Percentiles rank a stretch among this genome's conserved stretches.
Conservation (phyloP, 1,140 invertebrate species). For the Drosophila guanche region DNA sequence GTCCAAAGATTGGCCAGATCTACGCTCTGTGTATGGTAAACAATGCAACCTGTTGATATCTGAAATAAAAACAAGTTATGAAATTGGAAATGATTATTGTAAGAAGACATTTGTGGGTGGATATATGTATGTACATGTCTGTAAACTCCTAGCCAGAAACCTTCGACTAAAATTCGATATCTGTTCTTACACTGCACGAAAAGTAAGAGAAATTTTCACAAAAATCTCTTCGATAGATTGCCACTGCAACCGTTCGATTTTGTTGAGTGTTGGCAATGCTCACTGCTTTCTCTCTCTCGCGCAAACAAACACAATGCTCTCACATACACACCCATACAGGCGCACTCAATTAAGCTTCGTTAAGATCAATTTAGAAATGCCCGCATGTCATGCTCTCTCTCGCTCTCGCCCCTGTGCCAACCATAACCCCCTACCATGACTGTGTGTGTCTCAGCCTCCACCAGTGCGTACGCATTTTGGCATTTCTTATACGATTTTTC, state of each 20-base stretch:
- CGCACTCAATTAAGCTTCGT: slow-evolving; percentile 82
- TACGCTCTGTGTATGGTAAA: slow-evolving; percentile 26
- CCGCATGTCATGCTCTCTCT: slow-evolving; percentile 70
- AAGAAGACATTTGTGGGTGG: not conserved
- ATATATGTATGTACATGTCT: not conserved
- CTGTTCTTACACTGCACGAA: slow-evolving; percentile 1
- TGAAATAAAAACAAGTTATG: slow-evolving; percentile 49
- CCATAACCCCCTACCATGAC: slow-evolving; percentile 8
- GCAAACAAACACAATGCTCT: slow-evolving; percentile 27
- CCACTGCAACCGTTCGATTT: slow-evolving; percentile 13
- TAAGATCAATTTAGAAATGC: slow-evolving; percentile 83
- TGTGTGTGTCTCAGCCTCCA: slow-evolving; percentile 36
- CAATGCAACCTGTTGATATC: slow-evolving; percentile 50
- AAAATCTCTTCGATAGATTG: not conserved
- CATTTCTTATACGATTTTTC: slow-evolving; percentile 35
- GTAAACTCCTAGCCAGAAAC: not conserved
- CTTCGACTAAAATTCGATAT: not conserved
- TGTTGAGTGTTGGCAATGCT: slow-evolving; percentile 32
- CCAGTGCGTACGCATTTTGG: slow-evolving; percentile 61
- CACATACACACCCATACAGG: slow-evolving; percentile 65
- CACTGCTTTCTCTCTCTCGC: slow-evolving; percentile 18
- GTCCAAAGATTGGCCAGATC: slow-evolving; percentile 54
- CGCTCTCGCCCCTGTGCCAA: not conserved
- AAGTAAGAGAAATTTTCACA: not conserved
- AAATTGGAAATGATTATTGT: slow-evolving; percentile 14